Evolutionary conservation across 2,113 vertebrate genomes (phyloP).

Genomic region (Podarcis cretensis): DNA sequence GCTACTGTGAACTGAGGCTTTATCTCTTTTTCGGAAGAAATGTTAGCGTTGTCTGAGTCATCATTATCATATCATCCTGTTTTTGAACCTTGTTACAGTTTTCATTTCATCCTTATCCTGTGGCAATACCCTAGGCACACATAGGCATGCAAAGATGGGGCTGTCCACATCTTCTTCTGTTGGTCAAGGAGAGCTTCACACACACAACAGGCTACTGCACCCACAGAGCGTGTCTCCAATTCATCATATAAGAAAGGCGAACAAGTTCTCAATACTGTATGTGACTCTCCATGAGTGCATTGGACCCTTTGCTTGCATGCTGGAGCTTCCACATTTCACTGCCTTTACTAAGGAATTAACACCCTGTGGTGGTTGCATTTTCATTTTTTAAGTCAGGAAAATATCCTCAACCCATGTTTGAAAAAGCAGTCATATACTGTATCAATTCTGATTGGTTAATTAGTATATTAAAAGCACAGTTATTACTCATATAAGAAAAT

Average conservation of each 20-base stretch:
- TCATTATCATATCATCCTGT: background rate
- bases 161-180: background rate
- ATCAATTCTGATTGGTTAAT: slow-evolving; percentile 13
- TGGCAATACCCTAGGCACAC: background rate
- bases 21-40: background rate
- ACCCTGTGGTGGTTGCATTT: background rate
- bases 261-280: too few relatives aligned
- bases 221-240: background rate
- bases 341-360: background rate
- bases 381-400: background rate
- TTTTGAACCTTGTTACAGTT: background rate
- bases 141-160: background rate
- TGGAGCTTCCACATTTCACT: background rate
- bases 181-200: background rate
- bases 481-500: slow-evolving; percentile 13
- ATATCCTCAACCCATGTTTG: background rate
- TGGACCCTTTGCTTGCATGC: background rate
- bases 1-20: background rate
- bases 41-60: background rate
- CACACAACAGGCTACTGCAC: background rate
- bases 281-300: background rate
- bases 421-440: background rate
- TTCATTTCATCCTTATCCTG: background rate
- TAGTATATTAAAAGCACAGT: background rate
- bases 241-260: background rate